Percentiles rank a stretch among this genome's conserved stretches.
Evolutionary conservation across 2,797 vertebrate genomes (phyloP).

Genomic region (Mareca strepera): DNA sequence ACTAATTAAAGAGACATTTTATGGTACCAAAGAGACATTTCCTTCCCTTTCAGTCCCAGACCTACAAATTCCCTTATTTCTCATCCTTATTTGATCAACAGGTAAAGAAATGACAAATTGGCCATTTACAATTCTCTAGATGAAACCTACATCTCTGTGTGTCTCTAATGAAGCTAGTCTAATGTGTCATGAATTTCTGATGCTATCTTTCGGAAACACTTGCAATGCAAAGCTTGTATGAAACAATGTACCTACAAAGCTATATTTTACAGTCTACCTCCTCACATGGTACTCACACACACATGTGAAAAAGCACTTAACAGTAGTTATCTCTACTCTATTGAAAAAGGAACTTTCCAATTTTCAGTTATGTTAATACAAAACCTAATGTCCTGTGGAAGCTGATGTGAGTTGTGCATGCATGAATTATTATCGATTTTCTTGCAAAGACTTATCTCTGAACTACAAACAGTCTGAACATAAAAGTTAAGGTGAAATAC

Average conservation of each 20-base stretch:
- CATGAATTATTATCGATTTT: slow-evolving; percentile 73
- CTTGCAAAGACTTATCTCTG: slow-evolving; percentile 69
- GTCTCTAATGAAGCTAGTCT: background rate
- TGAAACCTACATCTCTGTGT: background rate
- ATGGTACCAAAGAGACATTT: background rate
- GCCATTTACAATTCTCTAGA: slow-evolving; percentile 35
- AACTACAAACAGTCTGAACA: slow-evolving; percentile 33
- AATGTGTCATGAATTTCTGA: slow-evolving; percentile 45
- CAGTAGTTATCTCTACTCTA: slow-evolving; percentile 31
- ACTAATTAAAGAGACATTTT: slow-evolving; percentile 22
- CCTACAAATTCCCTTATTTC: background rate
- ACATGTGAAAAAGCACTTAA: slow-evolving; percentile 7
- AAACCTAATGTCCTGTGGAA: slow-evolving; percentile 68
- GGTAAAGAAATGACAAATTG: slow-evolving; percentile 37
- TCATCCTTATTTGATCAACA: slow-evolving; percentile 45
- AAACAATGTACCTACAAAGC: background rate
- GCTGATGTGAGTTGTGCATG: slow-evolving; percentile 35
- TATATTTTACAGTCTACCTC: background rate
- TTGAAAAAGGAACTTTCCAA: slow-evolving; percentile 66
- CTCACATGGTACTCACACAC: background rate
- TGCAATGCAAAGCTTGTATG: background rate
- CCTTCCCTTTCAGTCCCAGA: background rate
- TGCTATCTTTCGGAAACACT: background rate
- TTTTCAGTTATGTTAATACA: slow-evolving; percentile 65
- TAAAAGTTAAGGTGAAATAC: slow-evolving; percentile 66